Conservation (phyloP, 2,113 vertebrate genomes). For the Platichthys flesus region DNA sequence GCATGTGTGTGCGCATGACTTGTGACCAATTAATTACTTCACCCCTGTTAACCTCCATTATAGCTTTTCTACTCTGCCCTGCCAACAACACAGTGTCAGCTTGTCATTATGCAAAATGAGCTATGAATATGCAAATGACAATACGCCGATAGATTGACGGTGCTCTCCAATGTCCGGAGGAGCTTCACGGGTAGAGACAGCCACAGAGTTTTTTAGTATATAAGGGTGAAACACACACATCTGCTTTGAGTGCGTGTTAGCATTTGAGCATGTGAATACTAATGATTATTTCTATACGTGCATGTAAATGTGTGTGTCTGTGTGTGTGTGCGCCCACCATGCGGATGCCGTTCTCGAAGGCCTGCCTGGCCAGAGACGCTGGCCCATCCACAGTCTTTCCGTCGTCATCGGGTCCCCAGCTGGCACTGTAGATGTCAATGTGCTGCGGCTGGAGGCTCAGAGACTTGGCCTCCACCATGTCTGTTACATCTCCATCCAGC, state of each 20-base stretch:
- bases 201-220: constrained; percentile 6
- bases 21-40: constrained; percentile 39
- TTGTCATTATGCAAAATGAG: constrained; percentile 46
- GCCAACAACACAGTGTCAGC: constrained; percentile 38
- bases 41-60: constrained; percentile 50
- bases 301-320: neutral
- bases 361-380: constrained; percentile 93
- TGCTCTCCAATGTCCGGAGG: constrained; percentile 36
- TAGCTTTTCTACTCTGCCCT: constrained; percentile 32
- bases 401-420: constrained; percentile 98
- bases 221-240: constrained; percentile 8
- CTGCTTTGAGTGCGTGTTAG: constrained; percentile 5
- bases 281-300: constrained; percentile 20
- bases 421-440: constrained; percentile 98
- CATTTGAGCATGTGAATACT: constrained; percentile 28
- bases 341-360: constrained; percentile 97
- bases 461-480: constrained; percentile 99
- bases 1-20: neutral
- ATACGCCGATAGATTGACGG: constrained; percentile 37
- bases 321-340: constrained; percentile 81
- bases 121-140: constrained; percentile 64
- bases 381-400: constrained; percentile 98
- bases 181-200: constrained; percentile 32
- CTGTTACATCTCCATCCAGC: constrained; percentile 98
- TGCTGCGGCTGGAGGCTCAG: constrained; percentile 96